Conservation (phyloP, 53 echinoderm and acorn worm species). For the Mesocentrotus franciscanus region DNA sequence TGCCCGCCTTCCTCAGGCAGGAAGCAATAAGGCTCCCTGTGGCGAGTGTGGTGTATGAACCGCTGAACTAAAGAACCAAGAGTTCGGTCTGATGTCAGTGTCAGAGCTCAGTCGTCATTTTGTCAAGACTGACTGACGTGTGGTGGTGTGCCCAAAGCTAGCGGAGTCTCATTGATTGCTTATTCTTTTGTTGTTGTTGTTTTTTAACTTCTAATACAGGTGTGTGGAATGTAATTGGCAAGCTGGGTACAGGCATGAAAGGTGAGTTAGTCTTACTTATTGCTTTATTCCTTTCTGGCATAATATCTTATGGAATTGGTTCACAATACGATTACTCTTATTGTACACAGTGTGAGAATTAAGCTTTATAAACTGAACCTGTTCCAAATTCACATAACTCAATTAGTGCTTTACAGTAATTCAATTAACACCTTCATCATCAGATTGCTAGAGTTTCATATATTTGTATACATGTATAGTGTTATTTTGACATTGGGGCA, state of each 20-base stretch:
- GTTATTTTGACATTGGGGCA: not conserved
- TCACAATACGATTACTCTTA: too few relatives aligned
- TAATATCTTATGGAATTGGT: too few relatives aligned
- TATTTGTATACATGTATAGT: too few relatives aligned
- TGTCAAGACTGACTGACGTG: not conserved
- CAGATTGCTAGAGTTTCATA: not conserved
- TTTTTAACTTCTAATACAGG: not conserved
- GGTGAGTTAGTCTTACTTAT: not conserved
- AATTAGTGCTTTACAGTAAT: not conserved
- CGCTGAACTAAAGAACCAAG: not conserved
- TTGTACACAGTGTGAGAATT: too few relatives aligned
- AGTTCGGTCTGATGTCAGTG: slow-evolving; percentile 13
- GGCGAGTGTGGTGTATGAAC: not conserved
- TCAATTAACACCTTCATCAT: not conserved
- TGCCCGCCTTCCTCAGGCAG: not conserved
- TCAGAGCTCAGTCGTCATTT: not conserved
- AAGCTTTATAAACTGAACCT: too few relatives aligned
- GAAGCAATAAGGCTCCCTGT: not conserved
- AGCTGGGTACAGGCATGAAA: not conserved
- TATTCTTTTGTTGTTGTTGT: not conserved
- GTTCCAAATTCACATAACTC: not conserved
- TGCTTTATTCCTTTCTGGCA: not conserved
- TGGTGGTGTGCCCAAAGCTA: not conserved
- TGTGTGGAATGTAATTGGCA: not conserved
- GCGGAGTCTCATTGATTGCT: not conserved